A percentile compares a stretch with the other conserved stretches of the same genome.
Conservation (phyloP, 2,113 vertebrate species). For the Catharus minimus region DNA sequence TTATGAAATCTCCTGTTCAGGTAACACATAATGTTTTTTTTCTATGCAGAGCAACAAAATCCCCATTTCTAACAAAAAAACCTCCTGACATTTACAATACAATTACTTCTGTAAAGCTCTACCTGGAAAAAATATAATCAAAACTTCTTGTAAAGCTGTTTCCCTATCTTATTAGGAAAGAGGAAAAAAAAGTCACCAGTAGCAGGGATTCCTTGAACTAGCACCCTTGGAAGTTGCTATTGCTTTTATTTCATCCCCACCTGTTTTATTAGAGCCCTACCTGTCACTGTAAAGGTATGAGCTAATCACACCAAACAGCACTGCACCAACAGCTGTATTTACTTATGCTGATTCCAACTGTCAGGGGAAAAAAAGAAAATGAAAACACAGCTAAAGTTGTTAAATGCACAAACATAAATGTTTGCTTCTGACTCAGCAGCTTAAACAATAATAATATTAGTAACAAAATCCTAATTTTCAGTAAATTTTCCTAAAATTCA, state of each 20-base stretch:
- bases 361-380: background rate
- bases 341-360: background rate
- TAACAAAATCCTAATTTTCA: background rate
- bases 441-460: background rate
- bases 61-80: background rate
- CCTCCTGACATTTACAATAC: background rate
- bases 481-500: background rate
- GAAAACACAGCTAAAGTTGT: conserved; percentile 45
- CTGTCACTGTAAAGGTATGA: conserved; percentile 37
- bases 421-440: conserved; percentile 52
- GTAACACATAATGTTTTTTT: background rate
- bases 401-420: conserved; percentile 48
- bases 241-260: conserved; percentile 40
- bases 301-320: conserved; percentile 26
- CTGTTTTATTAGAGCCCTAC: background rate
- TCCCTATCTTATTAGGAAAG: background rate
- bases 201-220: conserved; percentile 24
- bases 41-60: background rate
- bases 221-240: conserved; percentile 17
- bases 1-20: background rate
- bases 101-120: conserved; percentile 2
- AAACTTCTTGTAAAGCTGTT: conserved; percentile 5
- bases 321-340: background rate
- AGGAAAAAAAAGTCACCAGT: background rate
- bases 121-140: background rate